Percentiles rank a stretch among this genome's conserved stretches.
Evolutionary conservation across 1,140 invertebrate genomes (phyloP).

Genomic region (Neodiprion pinetum): DNA sequence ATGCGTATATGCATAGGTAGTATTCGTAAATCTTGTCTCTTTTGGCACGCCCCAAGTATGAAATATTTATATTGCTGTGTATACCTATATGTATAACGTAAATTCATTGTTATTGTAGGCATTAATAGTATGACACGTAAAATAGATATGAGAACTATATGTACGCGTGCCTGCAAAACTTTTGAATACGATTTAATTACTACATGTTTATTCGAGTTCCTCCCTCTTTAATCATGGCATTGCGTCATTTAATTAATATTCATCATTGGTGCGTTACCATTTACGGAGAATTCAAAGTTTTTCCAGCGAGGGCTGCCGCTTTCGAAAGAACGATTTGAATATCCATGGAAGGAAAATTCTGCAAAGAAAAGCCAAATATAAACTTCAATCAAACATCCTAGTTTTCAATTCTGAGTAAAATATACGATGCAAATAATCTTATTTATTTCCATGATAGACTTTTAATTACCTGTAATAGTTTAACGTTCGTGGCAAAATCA

Average conservation of each 20-base stretch:
- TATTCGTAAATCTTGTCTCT: too few species aligned
- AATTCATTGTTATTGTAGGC: too few species aligned
- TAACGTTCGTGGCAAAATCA: conserved; percentile 92
- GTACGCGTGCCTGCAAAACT: not conserved
- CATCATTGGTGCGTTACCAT: not conserved
- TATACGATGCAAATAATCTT: not conserved
- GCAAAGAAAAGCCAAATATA: conserved; percentile 33
- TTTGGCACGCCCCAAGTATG: too few species aligned
- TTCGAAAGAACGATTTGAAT: conserved; percentile 73
- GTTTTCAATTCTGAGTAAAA: not conserved
- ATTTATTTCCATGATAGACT: not conserved
- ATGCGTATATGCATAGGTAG: too few species aligned
- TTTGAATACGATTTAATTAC: not conserved
- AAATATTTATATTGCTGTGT: too few species aligned
- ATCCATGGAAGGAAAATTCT: conserved; percentile 80
- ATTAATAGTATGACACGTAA: not conserved
- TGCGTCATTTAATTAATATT: not conserved
- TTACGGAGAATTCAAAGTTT: conserved; percentile 40
- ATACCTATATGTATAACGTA: too few species aligned
- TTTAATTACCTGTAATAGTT: conserved; percentile 78
- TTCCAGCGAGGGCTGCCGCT: conserved; percentile 63
- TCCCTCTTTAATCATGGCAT: not conserved
- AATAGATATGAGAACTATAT: not conserved
- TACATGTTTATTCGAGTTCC: not conserved
- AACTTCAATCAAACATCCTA: conserved; percentile 13